A percentile compares a stretch with the other conserved stretches of the same genome.
phyloP scores from a whole-genome alignment of 2,888 invertebrate species.

The Mantis religiosa region DNA sequence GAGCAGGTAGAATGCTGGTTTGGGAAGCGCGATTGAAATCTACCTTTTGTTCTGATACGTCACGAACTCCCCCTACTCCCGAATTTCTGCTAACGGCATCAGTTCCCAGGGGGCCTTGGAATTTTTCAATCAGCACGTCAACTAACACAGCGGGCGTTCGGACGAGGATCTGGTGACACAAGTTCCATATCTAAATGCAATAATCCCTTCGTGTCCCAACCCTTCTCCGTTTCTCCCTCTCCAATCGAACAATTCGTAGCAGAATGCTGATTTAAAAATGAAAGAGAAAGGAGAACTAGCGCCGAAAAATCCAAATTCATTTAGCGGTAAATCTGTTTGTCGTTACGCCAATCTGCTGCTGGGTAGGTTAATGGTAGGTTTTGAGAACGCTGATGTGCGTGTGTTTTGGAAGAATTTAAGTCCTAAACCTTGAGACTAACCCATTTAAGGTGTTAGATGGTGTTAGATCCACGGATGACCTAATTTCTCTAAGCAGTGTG shows the following conservation, averaged over 20 bases:
- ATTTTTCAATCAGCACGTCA: conserved; percentile 17
- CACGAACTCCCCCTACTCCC: neutral
- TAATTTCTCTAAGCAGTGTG: too few species aligned
- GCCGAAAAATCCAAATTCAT: conserved; percentile 1
- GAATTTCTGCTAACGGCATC: neutral
- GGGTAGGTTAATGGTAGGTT: neutral
- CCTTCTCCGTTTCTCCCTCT: neutral
- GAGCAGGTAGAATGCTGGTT: neutral
- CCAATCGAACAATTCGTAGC: conserved; percentile 8
- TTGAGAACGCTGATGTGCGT: neutral
- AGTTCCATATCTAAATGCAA: neutral
- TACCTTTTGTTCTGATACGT: neutral
- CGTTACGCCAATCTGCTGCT: neutral
- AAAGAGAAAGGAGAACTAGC: neutral
- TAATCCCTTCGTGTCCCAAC: neutral
- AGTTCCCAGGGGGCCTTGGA: neutral
- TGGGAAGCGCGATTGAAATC: neutral
- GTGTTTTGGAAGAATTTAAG: neutral
- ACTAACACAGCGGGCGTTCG: conserved; percentile 7
- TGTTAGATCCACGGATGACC: too few species aligned
- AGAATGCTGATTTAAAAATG: neutral
- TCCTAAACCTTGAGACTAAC: neutral
- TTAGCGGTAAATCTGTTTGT: conserved; percentile 16
- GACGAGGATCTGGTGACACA: neutral
- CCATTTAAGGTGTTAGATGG: too few species aligned